These are phyloP conservation scores for Aspidiotus rigidus DNA, from an alignment of 2,888 invertebrate species.

Conservation along the genomic window DNA sequence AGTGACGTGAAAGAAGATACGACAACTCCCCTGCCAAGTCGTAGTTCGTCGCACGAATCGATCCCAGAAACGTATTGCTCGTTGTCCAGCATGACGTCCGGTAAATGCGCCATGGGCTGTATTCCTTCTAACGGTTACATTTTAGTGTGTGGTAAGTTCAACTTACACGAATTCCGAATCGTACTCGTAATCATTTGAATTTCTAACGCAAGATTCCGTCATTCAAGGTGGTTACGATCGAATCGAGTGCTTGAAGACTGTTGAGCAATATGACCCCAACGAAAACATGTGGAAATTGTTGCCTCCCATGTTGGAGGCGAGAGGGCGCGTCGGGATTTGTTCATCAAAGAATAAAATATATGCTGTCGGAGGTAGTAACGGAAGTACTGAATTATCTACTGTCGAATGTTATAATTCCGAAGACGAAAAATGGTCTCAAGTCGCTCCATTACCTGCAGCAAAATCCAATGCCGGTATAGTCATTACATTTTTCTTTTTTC, in stretches of 20 bases:
- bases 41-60: slow-evolving; percentile 37
- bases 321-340: slow-evolving; percentile 71
- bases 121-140: slow-evolving; percentile 60
- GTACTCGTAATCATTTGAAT: background rate
- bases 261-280: slow-evolving; percentile 63
- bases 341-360: slow-evolving; percentile 59
- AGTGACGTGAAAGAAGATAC: slow-evolving; percentile 41
- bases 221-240: slow-evolving; percentile 62
- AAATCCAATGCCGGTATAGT: slow-evolving; percentile 56
- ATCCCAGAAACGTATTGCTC: slow-evolving; percentile 51
- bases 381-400: slow-evolving; percentile 65
- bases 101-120: slow-evolving; percentile 67
- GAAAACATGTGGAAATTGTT: slow-evolving; percentile 60
- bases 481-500: background rate
- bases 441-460: slow-evolving; percentile 52
- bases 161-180: background rate
- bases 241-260: slow-evolving; percentile 66
- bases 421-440: slow-evolving; percentile 47
- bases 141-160: slow-evolving; percentile 57
- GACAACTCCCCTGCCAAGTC: slow-evolving; percentile 43
- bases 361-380: slow-evolving; percentile 75
- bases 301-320: slow-evolving; percentile 61
- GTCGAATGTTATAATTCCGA: slow-evolving; percentile 53
- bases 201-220: background rate
- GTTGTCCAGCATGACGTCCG: slow-evolving; percentile 54